phyloP scores from a whole-genome alignment of 2,888 invertebrate species.

The Dusona sp. region DNA sequence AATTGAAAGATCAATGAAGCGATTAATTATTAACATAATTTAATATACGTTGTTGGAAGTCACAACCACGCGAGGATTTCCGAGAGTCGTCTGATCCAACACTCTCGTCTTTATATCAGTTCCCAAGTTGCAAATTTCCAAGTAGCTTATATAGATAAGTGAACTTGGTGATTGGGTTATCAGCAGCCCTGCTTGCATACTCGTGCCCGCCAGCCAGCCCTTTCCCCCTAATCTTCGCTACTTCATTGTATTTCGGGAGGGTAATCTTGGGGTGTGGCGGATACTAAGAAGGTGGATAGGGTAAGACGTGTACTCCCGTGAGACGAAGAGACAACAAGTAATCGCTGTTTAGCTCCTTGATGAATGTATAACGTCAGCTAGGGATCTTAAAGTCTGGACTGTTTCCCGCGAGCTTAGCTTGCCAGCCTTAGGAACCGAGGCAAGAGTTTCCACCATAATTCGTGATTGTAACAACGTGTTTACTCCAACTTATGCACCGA shows the following conservation, averaged over 20 bases:
- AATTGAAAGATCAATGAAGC: background rate
- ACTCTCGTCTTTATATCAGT: conserved; percentile 2
- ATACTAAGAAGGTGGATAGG: conserved; percentile 50
- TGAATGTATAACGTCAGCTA: conserved; percentile 71
- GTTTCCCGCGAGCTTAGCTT: conserved; percentile 64
- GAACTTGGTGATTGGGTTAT: conserved; percentile 69
- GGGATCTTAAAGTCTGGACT: conserved; percentile 67
- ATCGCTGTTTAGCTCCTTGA: conserved; percentile 72
- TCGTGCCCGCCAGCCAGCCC: background rate
- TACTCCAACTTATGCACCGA: conserved; percentile 78
- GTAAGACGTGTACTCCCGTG: conserved; percentile 42
- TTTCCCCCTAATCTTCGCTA: conserved; percentile 5
- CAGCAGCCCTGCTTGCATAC: conserved; percentile 51
- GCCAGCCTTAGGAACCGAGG: conserved; percentile 47
- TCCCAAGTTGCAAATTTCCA: conserved; percentile 46
- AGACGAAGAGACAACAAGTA: conserved; percentile 66
- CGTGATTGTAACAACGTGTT: conserved; percentile 68
- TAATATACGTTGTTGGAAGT: background rate
- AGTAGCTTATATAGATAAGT: conserved; percentile 58
- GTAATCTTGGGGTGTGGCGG: conserved; percentile 10
- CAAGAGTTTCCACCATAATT: conserved; percentile 68
- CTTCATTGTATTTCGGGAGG: conserved; percentile 11
- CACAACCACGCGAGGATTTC: background rate
- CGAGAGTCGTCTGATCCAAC: background rate
- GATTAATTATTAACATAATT: background rate